phyloP scores from a whole-genome alignment of 2,888 invertebrate species.

The Opisthograptis luteolata region DNA sequence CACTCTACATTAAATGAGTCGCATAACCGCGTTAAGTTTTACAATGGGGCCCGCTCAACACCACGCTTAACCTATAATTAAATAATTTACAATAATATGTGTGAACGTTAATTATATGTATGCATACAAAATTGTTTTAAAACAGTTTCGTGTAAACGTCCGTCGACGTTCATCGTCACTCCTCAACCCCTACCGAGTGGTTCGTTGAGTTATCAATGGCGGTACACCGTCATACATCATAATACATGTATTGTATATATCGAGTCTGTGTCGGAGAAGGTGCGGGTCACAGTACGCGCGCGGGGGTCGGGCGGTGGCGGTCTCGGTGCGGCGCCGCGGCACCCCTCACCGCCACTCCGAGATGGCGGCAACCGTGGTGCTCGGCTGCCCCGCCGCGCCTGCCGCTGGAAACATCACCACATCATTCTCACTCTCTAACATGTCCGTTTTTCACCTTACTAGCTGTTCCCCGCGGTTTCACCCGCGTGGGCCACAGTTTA shows the following conservation, averaged over 20 bases:
- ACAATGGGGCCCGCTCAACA: constrained; percentile 56
- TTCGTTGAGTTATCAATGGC: constrained; percentile 34
- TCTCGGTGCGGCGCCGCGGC: constrained; percentile 44
- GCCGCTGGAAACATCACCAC: constrained; percentile 49
- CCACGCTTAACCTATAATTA: constrained; percentile 61
- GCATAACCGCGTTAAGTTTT: constrained; percentile 48
- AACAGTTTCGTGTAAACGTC: constrained; percentile 38
- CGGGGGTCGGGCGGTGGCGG: constrained; percentile 26
- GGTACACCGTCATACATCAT: constrained; percentile 43
- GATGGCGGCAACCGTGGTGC: constrained; percentile 83
- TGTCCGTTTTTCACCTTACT: no score
- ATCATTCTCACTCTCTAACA: neutral
- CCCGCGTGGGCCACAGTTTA: no score
- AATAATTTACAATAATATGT: constrained; percentile 78
- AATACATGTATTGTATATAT: constrained; percentile 27
- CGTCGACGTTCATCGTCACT: constrained; percentile 41
- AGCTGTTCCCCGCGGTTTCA: no score
- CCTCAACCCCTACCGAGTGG: constrained; percentile 47
- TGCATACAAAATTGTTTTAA: constrained; percentile 64
- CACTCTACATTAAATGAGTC: constrained; percentile 42
- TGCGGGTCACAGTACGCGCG: constrained; percentile 41
- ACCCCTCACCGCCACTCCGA: constrained; percentile 85
- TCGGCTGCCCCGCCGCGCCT: constrained; percentile 81
- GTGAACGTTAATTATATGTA: constrained; percentile 72
- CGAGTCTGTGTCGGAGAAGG: constrained; percentile 44